Evolutionary conservation across 2,113 vertebrate species (phyloP).

Genomic region (Machaerirhynchus nigripectus): DNA sequence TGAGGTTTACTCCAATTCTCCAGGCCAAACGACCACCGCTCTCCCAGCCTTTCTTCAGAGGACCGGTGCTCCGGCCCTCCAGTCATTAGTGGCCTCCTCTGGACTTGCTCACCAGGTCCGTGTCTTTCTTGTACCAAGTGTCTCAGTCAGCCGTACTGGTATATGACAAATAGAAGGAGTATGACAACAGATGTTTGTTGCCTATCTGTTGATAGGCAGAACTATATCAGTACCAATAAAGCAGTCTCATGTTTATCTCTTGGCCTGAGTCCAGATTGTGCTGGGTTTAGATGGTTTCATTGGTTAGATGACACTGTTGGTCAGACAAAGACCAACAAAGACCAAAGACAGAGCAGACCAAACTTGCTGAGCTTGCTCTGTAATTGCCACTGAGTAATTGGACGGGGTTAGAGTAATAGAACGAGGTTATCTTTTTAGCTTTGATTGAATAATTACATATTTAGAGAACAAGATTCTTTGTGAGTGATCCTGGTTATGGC

Average conservation of each 20-base stretch:
- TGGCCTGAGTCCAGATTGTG: not conserved
- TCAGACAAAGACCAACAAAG: not conserved
- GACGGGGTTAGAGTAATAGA: not conserved
- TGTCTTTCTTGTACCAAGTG: rapidly evolving
- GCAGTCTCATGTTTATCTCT: not conserved
- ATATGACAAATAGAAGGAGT: not conserved
- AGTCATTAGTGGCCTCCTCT: not conserved
- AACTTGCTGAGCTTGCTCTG: not conserved
- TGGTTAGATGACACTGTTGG: not conserved
- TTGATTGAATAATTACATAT: not conserved
- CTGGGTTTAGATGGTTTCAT: not conserved
- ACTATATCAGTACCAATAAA: not conserved
- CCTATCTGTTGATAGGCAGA: rapidly evolving
- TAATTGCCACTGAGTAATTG: not conserved
- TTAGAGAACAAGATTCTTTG: not conserved
- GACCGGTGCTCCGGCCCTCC: not conserved
- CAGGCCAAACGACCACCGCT: not conserved
- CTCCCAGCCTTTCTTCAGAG: not conserved
- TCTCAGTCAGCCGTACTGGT: not conserved
- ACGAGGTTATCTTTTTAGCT: not conserved
- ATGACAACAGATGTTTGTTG: not conserved
- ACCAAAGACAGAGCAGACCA: not conserved
- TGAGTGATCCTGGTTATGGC: not conserved
- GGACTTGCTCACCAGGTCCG: rapidly evolving
- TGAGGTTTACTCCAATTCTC: not conserved